Evolutionary conservation across 2,113 vertebrate species (phyloP).

Genomic region (Choloepus hoffmanni): DNA sequence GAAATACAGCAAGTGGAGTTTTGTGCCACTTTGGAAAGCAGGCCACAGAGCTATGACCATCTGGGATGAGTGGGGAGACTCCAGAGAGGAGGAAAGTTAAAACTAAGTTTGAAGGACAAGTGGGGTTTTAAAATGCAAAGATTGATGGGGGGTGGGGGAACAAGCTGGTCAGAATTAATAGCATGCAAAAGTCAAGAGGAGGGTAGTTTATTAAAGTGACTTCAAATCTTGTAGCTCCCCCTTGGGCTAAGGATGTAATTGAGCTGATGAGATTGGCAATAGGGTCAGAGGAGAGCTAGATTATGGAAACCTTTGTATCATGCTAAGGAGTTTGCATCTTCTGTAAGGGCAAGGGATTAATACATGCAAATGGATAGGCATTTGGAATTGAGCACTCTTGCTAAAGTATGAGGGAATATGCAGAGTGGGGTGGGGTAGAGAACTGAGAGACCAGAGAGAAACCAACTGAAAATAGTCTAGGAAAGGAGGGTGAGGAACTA

Average conservation of each 20-base stretch:
- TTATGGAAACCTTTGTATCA: neutral
- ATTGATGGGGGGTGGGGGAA: no score
- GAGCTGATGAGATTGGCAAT: no score
- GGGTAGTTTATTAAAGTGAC: rapidly evolving
- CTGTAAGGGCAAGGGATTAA: rapidly evolving
- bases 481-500: rapidly evolving
- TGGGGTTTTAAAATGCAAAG: neutral
- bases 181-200: neutral
- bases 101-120: neutral
- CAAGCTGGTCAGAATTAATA: neutral
- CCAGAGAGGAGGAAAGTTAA: rapidly evolving
- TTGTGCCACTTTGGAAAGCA: neutral
- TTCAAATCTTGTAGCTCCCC: neutral
- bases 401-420: neutral
- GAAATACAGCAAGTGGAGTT: neutral
- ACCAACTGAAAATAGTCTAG: no score
- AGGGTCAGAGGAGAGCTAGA: neutral
- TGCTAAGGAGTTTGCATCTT: neutral
- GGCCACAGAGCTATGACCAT: neutral
- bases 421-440: neutral
- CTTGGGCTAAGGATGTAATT: neutral
- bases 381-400: neutral
- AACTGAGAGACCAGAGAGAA: neutral
- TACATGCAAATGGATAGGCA: neutral
- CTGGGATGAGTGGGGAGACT: neutral